Percentiles rank a stretch among this genome's conserved stretches.
Conservation (phyloP, 2,888 invertebrate genomes). For the Physocephala rufipes region DNA sequence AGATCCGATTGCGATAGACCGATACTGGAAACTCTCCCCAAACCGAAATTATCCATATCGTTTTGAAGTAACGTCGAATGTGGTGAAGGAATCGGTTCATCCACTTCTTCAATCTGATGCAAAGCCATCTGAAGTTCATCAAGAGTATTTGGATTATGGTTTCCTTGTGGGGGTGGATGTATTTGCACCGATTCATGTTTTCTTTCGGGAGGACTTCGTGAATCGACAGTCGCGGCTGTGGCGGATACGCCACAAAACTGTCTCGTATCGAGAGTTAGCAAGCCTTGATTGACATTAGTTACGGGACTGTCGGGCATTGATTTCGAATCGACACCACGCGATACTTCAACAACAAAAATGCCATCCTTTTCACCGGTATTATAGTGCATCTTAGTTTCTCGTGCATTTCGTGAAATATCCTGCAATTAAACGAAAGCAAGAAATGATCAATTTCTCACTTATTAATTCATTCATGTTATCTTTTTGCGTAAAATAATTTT, state of each 20-base stretch:
- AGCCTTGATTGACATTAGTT: constrained; percentile 53
- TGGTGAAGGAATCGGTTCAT: constrained; percentile 47
- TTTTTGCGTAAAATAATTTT: no score
- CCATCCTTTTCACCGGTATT: constrained; percentile 76
- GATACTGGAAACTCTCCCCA: constrained; percentile 68
- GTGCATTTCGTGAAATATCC: constrained; percentile 76
- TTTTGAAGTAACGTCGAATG: constrained; percentile 36
- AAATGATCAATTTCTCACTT: no score
- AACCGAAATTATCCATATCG: not conserved
- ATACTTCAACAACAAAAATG: constrained; percentile 78
- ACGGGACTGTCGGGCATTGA: constrained; percentile 55
- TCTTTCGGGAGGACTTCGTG: constrained; percentile 37
- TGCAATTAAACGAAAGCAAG: constrained; percentile 54
- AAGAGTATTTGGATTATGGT: constrained; percentile 46
- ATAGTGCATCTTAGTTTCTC: constrained; percentile 80
- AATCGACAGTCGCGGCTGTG: constrained; percentile 38
- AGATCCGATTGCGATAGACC: constrained; percentile 85
- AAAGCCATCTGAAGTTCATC: constrained; percentile 53
- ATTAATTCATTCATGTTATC: no score
- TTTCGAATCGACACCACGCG: constrained; percentile 67
- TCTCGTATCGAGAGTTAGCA: constrained; percentile 61
- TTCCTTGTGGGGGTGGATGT: constrained; percentile 62
- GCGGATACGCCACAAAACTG: constrained; percentile 56
- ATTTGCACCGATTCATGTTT: constrained; percentile 65
- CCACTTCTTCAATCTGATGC: constrained; percentile 59